Base-by-base conservation (phyloP, 2,888 invertebrate genomes). In the Nemapogon koenigi region DNA sequence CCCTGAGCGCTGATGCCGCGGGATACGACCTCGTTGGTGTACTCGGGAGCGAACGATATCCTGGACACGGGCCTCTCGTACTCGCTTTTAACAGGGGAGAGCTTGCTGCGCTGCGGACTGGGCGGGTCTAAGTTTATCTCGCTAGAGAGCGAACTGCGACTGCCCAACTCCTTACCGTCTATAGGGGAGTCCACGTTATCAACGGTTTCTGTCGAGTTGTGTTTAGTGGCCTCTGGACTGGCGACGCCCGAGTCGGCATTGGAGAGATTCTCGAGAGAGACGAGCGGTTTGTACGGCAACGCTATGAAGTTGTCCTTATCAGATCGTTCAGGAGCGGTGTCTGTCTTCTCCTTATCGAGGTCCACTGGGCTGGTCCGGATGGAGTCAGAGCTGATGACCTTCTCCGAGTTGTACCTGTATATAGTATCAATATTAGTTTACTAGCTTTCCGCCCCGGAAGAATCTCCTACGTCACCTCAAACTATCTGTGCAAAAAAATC, bases 71-170 rank as follows among this genome's bases (percentile, higher is more conserved):
- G 76, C 42, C 70, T 50, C 35, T 70, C 73, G 41, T 57, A 69
- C 25, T 72, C 75, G 3, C 51, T 54, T 41, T 70, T 71, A 4
- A 57, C 59, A 0, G 70, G 67, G 1, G 71, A 71, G 3, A 62
- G 41, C 41, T 72, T 66, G 41, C 55, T 61, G 37, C 62, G 63
- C 40, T 63, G 69, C 4, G 82, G 82, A 53, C 81, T 82, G 7
- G 81, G 79, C 26, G 82, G 60, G 38, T 83, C 83, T 16, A 83
- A 56, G 43, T 82, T 83, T 4, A 81, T 76, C 49, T 84, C 84
- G 47, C 82, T 83, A 2, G 83, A 82, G 1, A 81, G 52, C 0
- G 79, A 78, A 42, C 72, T 68, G 39, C 70, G 79, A 29, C 75
- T 73, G 15, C 75, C 73, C 10, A 71, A 51, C 39, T 73, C 72